A percentile compares a stretch with the other conserved stretches of the same genome.
Conservation (phyloP, 2,113 vertebrate genomes). For the Syngnathus scovelli region DNA sequence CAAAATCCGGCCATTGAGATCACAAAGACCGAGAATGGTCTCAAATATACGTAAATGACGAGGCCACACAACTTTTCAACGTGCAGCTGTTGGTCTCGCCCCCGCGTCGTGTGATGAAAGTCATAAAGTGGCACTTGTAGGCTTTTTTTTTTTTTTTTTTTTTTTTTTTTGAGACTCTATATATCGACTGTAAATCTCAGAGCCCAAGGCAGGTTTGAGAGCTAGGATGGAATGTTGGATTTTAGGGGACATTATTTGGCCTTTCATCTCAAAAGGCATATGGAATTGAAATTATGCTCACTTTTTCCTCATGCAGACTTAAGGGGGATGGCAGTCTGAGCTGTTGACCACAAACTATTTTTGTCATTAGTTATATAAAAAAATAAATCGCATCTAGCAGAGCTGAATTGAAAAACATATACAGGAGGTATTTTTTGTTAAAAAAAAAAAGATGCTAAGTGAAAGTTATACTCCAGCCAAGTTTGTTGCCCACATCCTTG, state of each 20-base stretch:
- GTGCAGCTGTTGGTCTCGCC: slow-evolving; percentile 52
- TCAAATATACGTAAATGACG: slow-evolving; percentile 52
- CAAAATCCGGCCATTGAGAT: slow-evolving; percentile 45
- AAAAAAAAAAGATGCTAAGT: slow-evolving; percentile 51
- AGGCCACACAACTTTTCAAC: slow-evolving; percentile 60
- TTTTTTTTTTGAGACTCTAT: slow-evolving; percentile 20
- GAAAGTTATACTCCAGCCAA: slow-evolving; percentile 37
- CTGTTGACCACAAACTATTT: not conserved
- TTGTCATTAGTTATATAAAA: slow-evolving; percentile 2
- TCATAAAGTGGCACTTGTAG: slow-evolving; percentile 31
- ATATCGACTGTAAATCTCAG: slow-evolving; percentile 41
- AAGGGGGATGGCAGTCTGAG: slow-evolving; percentile 3
- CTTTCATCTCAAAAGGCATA: slow-evolving; percentile 45
- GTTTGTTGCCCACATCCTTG: slow-evolving; percentile 63
- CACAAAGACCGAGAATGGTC: slow-evolving; percentile 41
- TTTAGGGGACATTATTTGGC: slow-evolving; percentile 44
- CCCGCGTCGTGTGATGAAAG: slow-evolving; percentile 52
- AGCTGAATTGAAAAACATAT: slow-evolving; percentile 9
- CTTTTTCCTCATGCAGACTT: slow-evolving; percentile 33
- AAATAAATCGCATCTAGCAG: not conserved
- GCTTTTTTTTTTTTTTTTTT: slow-evolving; percentile 24
- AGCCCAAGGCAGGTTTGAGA: slow-evolving; percentile 37
- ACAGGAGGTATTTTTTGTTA: slow-evolving; percentile 9
- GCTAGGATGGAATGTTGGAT: slow-evolving; percentile 17
- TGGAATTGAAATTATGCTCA: slow-evolving; percentile 43